phyloP scores from a whole-genome alignment of 2,797 vertebrate genomes.

The Sebastes vulpes region DNA sequence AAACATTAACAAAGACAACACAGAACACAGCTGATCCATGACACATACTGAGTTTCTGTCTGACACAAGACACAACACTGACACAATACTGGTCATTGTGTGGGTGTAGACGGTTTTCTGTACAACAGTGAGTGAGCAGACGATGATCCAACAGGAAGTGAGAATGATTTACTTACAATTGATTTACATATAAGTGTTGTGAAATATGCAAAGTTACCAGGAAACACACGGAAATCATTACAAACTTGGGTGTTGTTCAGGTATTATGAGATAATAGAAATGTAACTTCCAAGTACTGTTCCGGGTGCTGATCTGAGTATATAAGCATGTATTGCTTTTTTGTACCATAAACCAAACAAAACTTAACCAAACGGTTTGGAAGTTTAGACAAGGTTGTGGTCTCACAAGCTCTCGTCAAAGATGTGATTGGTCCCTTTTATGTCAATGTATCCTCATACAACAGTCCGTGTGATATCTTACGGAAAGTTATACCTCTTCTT shows the following conservation, averaged over 20 bases:
- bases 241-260: background rate
- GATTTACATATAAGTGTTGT: background rate
- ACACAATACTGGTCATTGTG: slow-evolving; percentile 24
- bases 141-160: background rate
- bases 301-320: background rate
- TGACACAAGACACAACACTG: background rate
- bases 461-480: no score
- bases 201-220: background rate
- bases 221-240: background rate
- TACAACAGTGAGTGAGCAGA: background rate
- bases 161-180: background rate
- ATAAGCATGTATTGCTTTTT: background rate
- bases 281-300: background rate
- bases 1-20: slow-evolving; percentile 27
- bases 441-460: no score
- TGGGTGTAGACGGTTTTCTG: background rate
- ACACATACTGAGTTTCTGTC: slow-evolving; percentile 16
- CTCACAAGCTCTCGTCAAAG: no score
- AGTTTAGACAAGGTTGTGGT: background rate
- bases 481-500: no score
- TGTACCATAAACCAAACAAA: background rate
- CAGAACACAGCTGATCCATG: slow-evolving; percentile 19
- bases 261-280: background rate
- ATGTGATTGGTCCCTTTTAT: background rate
- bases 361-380: background rate